These are phyloP conservation scores for Megaustenia siamemsis DNA, from an alignment of 2,888 invertebrate species.

Conservation along the genomic window DNA sequence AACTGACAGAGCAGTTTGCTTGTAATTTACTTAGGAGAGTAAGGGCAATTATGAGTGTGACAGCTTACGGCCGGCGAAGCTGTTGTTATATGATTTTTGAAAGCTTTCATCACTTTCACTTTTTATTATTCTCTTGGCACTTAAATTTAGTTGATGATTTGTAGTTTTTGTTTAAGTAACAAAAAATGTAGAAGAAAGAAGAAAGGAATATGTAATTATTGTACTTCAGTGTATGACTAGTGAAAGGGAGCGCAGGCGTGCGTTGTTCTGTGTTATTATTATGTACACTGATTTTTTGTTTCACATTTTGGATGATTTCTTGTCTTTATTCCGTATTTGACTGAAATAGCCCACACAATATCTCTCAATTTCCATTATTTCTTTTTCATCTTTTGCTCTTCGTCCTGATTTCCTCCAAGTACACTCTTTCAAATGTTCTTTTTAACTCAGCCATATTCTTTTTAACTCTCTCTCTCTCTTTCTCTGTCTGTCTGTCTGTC, in stretches of 20 bases:
- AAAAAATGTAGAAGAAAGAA: not conserved
- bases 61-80: not conserved
- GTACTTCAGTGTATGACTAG: not conserved
- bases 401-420: too few species aligned
- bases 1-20: slow-evolving; percentile 40
- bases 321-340: too few species aligned
- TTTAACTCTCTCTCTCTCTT: not conserved
- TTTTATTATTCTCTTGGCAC: not conserved
- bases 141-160: not conserved
- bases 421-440: too few species aligned
- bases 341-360: too few species aligned
- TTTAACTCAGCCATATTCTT: too few species aligned
- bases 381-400: too few species aligned
- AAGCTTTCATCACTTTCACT: slow-evolving; percentile 21
- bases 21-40: slow-evolving; percentile 27
- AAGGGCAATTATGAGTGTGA: slow-evolving; percentile 32
- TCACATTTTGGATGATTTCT: too few species aligned
- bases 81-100: slow-evolving; percentile 27
- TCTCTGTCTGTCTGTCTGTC: not conserved
- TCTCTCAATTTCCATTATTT: too few species aligned
- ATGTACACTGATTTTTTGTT: too few species aligned
- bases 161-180: not conserved
- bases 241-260: not conserved
- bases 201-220: not conserved
- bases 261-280: too few species aligned